Evolutionary conservation across 2,888 invertebrate genomes (phyloP).

Genomic region (Phyllotreta striolata): DNA sequence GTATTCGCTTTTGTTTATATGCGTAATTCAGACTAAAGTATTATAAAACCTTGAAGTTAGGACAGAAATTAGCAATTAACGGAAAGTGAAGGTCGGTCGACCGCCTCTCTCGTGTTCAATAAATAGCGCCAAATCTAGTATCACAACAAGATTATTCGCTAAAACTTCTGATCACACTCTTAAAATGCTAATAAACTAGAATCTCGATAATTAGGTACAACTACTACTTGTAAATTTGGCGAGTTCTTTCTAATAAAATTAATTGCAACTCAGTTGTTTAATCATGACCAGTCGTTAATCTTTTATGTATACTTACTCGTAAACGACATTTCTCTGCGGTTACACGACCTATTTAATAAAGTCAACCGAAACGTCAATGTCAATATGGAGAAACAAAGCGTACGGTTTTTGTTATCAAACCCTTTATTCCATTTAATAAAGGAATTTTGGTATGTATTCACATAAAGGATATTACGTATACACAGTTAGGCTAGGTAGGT

Average conservation of each 20-base stretch:
- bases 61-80: too few species aligned
- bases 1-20: too few species aligned
- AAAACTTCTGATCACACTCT: constrained; percentile 5
- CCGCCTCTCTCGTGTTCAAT: too few species aligned
- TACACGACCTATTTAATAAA: constrained; percentile 10
- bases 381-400: neutral
- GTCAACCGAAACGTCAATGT: constrained; percentile 8
- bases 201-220: constrained; percentile 9
- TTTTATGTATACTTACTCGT: constrained; percentile 12
- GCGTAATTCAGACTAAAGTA: too few species aligned
- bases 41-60: too few species aligned
- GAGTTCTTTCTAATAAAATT: constrained; percentile 7
- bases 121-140: too few species aligned
- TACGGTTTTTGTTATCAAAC: too few species aligned
- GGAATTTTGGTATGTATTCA: too few species aligned
- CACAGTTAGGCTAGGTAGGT: too few species aligned
- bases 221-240: constrained; percentile 1
- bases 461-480: too few species aligned
- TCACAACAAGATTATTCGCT: neutral
- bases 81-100: too few species aligned
- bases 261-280: constrained; percentile 10
- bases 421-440: too few species aligned
- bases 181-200: constrained; percentile 8
- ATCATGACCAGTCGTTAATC: constrained; percentile 19
- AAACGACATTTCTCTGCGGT: constrained; percentile 4